Conservation (phyloP, 2,888 invertebrate genomes). For the Polymixis lichenea region DNA sequence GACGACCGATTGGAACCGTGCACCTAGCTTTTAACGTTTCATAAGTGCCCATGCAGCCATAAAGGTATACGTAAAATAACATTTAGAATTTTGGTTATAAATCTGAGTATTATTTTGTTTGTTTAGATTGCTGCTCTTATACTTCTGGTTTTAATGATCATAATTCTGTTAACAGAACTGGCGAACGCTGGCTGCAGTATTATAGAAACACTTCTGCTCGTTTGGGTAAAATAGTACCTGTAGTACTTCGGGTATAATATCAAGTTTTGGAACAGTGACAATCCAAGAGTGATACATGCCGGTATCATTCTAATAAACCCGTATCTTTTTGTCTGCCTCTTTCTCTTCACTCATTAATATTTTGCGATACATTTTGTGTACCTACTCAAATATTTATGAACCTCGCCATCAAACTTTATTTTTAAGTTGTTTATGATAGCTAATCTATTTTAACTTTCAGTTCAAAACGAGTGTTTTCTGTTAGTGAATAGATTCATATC, state of each 20-base stretch:
- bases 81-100: not conserved
- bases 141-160: no score
- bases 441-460: not conserved
- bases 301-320: slow-evolving; percentile 16
- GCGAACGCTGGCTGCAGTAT: no score
- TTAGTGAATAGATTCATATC: not conserved
- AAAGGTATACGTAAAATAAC: not conserved
- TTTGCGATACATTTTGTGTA: slow-evolving; percentile 2
- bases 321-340: not conserved
- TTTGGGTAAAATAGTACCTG: no score
- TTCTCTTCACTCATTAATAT: not conserved
- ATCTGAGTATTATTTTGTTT: no score
- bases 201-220: no score
- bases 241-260: no score
- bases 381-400: not conserved
- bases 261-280: not conserved
- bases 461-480: not conserved
- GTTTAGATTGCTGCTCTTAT: no score
- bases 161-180: no score
- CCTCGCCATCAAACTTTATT: slow-evolving; percentile 1
- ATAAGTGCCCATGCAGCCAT: no score
- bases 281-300: not conserved
- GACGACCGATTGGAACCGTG: not conserved
- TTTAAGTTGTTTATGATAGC: slow-evolving; percentile 6
- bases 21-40: not conserved